A percentile compares a stretch with the other conserved stretches of the same genome.
Evolutionary conservation across 1,140 invertebrate species (phyloP).

Genomic region (Ptiloglossa arizonensis): DNA sequence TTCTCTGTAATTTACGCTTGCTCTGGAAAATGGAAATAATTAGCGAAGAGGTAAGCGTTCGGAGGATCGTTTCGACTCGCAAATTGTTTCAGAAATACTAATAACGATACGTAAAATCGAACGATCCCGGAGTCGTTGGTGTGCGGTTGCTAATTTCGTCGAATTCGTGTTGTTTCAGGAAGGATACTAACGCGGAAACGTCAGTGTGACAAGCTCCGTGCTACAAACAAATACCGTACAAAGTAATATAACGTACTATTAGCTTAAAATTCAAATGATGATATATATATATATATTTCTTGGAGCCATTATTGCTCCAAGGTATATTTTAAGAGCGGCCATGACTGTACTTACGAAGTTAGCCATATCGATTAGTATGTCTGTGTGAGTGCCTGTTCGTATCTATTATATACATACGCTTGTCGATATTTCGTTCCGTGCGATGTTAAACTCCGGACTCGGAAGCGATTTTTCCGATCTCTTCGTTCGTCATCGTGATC

Average conservation of each 20-base stretch:
- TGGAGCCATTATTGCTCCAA: slow-evolving; percentile 74
- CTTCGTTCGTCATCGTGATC: background rate
- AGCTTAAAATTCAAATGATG: slow-evolving; percentile 65
- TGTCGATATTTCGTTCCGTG: slow-evolving; percentile 62
- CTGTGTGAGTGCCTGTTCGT: slow-evolving; percentile 81
- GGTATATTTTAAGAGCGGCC: slow-evolving; percentile 79
- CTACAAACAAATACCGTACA: slow-evolving; percentile 77
- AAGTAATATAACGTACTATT: slow-evolving; percentile 78
- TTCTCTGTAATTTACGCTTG: slow-evolving; percentile 76
- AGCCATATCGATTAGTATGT: slow-evolving; percentile 80
- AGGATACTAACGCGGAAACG: slow-evolving; percentile 84
- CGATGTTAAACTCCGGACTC: slow-evolving; percentile 52
- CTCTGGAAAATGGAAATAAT: slow-evolving; percentile 57
- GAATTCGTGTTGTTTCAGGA: slow-evolving; percentile 77
- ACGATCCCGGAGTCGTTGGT: too few species aligned
- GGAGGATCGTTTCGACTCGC: slow-evolving; percentile 7
- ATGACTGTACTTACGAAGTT: slow-evolving; percentile 79
- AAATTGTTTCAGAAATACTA: background rate
- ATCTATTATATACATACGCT: slow-evolving; percentile 44
- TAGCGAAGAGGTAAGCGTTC: slow-evolving; percentile 75
- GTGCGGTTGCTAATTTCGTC: background rate
- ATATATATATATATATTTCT: slow-evolving; percentile 64
- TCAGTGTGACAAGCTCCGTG: slow-evolving; percentile 79
- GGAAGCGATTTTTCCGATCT: slow-evolving; percentile 33
- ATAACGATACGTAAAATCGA: too few species aligned